phyloP scores from a whole-genome alignment of 2,888 invertebrate genomes.

The Drosophila tripunctata region DNA sequence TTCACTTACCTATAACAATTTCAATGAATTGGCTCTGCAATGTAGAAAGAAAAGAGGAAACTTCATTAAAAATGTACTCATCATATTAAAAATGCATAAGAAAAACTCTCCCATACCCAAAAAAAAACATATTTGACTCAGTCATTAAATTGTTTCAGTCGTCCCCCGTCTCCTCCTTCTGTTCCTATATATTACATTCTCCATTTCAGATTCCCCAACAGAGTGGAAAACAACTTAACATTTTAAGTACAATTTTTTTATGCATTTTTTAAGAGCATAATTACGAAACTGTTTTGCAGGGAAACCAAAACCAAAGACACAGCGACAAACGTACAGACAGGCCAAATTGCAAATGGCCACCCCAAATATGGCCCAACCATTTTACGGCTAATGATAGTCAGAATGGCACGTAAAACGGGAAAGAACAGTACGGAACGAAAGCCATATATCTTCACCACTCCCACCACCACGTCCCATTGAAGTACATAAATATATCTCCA shows the following conservation, averaged over 20 bases:
- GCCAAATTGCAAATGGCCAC: conserved; percentile 33
- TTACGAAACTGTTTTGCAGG: conserved; percentile 44
- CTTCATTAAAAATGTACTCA: conserved; percentile 29
- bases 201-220: background rate
- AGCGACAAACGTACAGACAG: background rate
- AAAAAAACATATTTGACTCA: conserved; percentile 16
- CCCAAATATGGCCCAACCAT: conserved; percentile 38
- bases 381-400: conserved; percentile 63
- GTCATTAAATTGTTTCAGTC: conserved; percentile 11
- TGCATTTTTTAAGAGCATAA: conserved; percentile 58
- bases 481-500: conserved; percentile 8
- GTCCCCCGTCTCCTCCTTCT: background rate
- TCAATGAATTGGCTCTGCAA: conserved; percentile 49
- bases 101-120: conserved; percentile 7
- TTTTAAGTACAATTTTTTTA: conserved; percentile 51
- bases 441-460: background rate
- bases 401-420: conserved; percentile 37
- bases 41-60: conserved; percentile 12
- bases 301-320: conserved; percentile 6
- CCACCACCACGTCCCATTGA: background rate
- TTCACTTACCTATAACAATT: conserved; percentile 49
- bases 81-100: conserved; percentile 30
- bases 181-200: too few species aligned
- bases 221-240: conserved; percentile 26
- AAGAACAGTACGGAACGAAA: background rate